Evolutionary conservation across 2,797 vertebrate genomes (phyloP), one percentile per base, ranked within the genome.

Genomic region (Fundulus diaphanus): DNA sequence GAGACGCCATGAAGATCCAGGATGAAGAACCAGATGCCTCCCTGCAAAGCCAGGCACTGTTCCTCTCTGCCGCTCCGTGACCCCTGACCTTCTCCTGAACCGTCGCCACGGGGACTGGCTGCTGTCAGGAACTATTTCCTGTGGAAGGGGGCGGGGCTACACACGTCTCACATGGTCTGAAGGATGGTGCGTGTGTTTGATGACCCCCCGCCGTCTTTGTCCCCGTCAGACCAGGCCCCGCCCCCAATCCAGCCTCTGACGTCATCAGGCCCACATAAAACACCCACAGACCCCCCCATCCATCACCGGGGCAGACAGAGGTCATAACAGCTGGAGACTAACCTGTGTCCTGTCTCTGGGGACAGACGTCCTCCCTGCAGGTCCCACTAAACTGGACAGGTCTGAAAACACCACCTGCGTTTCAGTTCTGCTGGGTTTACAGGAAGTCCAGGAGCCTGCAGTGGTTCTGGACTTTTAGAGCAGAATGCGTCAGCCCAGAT

Each of bases 31-130:
- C 33, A 24, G 46, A 0, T 24, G 61, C 46, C 35, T 12, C 16
- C 31, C 52, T 11, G 24, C 9, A 70, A 48, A 31, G 49, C 31
- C 13, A 44, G 42, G 51, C 37, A 13, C 29, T n/a, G 42, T 0
- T 61, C 49, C 59, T 71, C 29, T 49, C 35, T 49, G 1, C 67
- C 51, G 70, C 77, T 56, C 72, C 8, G 0, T 37, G 82, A 90
- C 91, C 94, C 73, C 70, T 89, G 91, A 95, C 92, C 90, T 82
- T 80, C 82, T 88, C 52, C 73, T 93, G 90, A 92, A 92, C 75
- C 3, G 77, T 94, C 80, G 70, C 93, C 92, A 6, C 29, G 74
- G 93, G 56, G 76, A 95, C 86, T 3, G 42, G 31, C 82, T 20
- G 22, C 81, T 5, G 51, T 70, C 49, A 68, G 40, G 76, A 95